Conservation (phyloP, 2,797 vertebrate species). For the Garrulus glandarius region DNA sequence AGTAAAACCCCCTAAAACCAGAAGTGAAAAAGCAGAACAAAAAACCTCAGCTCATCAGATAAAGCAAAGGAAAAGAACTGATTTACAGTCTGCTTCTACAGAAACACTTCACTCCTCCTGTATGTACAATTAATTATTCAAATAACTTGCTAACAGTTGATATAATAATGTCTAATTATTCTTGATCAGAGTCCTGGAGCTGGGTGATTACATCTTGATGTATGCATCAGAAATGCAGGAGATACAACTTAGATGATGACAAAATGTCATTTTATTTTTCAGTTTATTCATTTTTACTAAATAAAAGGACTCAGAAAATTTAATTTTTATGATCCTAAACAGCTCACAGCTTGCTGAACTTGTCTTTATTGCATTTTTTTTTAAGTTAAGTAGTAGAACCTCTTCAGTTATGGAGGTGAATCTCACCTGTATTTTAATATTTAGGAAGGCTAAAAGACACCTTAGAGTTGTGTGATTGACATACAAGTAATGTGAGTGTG, state of each 20-base stretch:
- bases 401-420: background rate
- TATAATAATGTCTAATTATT: background rate
- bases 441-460: background rate
- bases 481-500: background rate
- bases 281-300: background rate
- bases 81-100: background rate
- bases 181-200: background rate
- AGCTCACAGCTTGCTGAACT: background rate
- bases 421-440: background rate
- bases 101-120: background rate
- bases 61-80: background rate
- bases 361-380: background rate
- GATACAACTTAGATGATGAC: background rate
- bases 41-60: background rate
- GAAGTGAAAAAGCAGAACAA: background rate
- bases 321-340: background rate
- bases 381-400: background rate
- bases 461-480: background rate
- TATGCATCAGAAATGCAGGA: background rate
- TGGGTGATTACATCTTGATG: background rate
- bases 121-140: background rate
- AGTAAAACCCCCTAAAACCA: background rate
- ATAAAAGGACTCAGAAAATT: background rate
- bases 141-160: background rate
- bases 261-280: background rate